Evolutionary conservation across 2,888 invertebrate genomes (phyloP).

Genomic region (Artemia sp.): DNA sequence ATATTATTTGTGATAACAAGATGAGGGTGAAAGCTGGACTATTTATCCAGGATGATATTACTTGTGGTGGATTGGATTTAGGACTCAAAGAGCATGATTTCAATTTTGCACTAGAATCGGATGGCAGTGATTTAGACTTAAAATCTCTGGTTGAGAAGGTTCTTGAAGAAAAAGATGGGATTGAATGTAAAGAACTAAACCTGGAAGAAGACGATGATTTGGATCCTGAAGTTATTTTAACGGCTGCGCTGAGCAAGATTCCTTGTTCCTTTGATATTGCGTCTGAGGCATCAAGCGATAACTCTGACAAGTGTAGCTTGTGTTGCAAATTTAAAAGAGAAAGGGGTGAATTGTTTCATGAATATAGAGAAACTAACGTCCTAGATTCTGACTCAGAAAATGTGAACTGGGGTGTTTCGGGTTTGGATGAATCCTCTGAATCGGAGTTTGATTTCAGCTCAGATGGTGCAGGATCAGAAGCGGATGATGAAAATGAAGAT

Average conservation of each 20-base stretch:
- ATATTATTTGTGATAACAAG: constrained; percentile 5
- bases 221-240: background rate
- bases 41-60: background rate
- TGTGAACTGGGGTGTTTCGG: no score
- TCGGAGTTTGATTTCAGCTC: no score
- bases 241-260: background rate
- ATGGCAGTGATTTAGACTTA: constrained; percentile 11
- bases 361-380: background rate
- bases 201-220: background rate
- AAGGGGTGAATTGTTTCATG: background rate
- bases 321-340: background rate
- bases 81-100: constrained; percentile 12
- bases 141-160: background rate
- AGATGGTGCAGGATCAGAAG: constrained; percentile 24
- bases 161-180: background rate
- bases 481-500: constrained; percentile 24
- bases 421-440: no score
- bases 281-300: constrained; percentile 5
- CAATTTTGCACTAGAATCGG: constrained; percentile 12
- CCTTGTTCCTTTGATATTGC: background rate
- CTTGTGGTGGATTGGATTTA: background rate
- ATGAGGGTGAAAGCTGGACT: constrained; percentile 13
- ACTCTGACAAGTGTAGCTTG: background rate
- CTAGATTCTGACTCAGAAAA: background rate
- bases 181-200: background rate